Base-by-base conservation (phyloP, 1,140 invertebrate genomes). In the Melipona quadrifasciata region DNA sequence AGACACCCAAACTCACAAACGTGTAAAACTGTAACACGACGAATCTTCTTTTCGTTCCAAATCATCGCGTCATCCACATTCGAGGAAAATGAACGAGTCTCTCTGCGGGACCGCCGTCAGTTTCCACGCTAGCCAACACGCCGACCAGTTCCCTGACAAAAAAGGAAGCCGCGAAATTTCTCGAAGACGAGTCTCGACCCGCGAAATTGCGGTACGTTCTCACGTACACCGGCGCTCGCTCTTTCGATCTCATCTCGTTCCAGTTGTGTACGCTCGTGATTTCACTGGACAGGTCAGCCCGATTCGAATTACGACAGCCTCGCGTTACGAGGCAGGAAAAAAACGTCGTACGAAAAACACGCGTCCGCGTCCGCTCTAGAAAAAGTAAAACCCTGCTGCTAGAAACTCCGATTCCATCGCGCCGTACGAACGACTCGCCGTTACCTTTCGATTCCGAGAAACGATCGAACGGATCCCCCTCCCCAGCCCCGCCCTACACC, bases 181-280 rank as follows among this genome's bases (percentile, higher is more conserved):
- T 17, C 64, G 39, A 12, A 24, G 53, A 68, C 75, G 86, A 73
- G 71, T 65, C 83, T 79, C n/a, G n/a, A 79, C 74, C 75, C 64
- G 76, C 53, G 72, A 87, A 84, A 87, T 88, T 82, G 77, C 65
- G 55, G 51, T 75, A 53, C 57, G 65, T 83, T 55, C 75, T 65
- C 80, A 73, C 79, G 80, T 51, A 34, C 61, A 53, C 80, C 39
- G 39, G 77, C 68, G 64, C 82, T 39, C 55, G 39, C 21, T 81
- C 68, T 83, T 74, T 83, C 87, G 85, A 84, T 86, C 87, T 84
- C 85, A 80, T 88, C 86, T 80, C 72, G 81, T 84, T 88, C 86
- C 82, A 87, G 77, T 87, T 86, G 39, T 80, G 64, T 73, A 76
- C 79, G 87, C 82, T 31, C 2, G 77, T 85, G 86, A 88, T 88